Base-by-base conservation (phyloP, 1,140 invertebrate species). In the Trichomalopsis sarcophagae region DNA sequence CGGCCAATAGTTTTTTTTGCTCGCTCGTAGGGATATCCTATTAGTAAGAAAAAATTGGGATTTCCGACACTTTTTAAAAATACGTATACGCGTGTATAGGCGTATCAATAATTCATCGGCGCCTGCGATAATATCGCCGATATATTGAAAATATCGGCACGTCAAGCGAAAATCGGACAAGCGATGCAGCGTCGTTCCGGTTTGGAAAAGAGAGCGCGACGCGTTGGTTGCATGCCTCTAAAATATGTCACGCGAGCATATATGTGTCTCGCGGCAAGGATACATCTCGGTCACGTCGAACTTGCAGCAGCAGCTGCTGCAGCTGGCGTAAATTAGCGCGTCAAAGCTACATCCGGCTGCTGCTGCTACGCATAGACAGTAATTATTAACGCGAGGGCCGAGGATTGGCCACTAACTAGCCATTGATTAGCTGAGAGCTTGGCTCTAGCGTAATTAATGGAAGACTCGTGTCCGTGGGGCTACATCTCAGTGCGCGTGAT, bases 391-490 rank as follows among this genome's bases (percentile, higher is more conserved):
- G 89, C 78, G 86, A 85, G 86, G 84, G 85, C 87, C 55, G 36
- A 88, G 87, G 87, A 88, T 88, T 87, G 89, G 87, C 88, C 89
- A 88, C 89, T 90, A 90, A 90, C 90, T 88, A 89, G 84, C 87
- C 88, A 90, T 89, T 91, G 89, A 91, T 90, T 91, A 90, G 89
- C 88, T 81, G 85, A 86, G 87, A 87, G 87, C 87, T 87, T 87
- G 6, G 76, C 13, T 55, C 82, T 81, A 75, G 55, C 55, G 86
- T 91, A 91, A 91, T 91, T 91, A 91, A 90, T 90, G 90, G 87
- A 88, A 89, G 84, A 87, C 84, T 88, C 88, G 79, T 83, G 81
- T 82, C 81, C 9, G 5, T n/a, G n/a, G 62, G 30, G 23, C 27
- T 27, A 21, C 9, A 50, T 50, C 47, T 75, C 74, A 75, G 62